Conservation (phyloP, 2,797 vertebrate species). For the Leptoclinus maculatus region DNA sequence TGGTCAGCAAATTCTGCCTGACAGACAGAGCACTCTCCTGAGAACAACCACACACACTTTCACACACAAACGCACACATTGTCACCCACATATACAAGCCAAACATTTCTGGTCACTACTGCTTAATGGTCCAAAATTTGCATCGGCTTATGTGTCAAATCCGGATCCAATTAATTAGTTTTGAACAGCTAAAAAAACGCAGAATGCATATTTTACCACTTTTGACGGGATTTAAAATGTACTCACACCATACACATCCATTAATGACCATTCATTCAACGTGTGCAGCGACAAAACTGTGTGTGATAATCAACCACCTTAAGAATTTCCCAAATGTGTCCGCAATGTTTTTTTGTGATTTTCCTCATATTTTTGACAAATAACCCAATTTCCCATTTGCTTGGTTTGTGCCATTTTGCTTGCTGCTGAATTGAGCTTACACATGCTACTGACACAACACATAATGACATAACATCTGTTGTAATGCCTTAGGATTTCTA, state of each 20-base stretch:
- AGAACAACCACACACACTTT: slow-evolving; percentile 33
- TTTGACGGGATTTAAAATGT: slow-evolving; percentile 9
- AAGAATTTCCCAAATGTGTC: slow-evolving; percentile 25
- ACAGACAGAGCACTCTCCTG: slow-evolving; percentile 65
- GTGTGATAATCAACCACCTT: slow-evolving; percentile 22
- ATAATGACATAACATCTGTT: slow-evolving; percentile 52
- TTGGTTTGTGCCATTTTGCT: slow-evolving; percentile 32
- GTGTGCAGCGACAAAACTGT: slow-evolving; percentile 6
- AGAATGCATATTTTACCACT: slow-evolving; percentile 1
- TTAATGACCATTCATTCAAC: slow-evolving; percentile 15
- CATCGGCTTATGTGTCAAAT: slow-evolving; percentile 17
- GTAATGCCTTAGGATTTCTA: slow-evolving; percentile 43
- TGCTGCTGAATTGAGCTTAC: slow-evolving; percentile 52
- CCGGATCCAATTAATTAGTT: slow-evolving; percentile 9
- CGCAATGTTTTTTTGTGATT: slow-evolving; percentile 32
- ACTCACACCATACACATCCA: not conserved
- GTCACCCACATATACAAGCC: slow-evolving; percentile 13
- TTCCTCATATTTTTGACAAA: slow-evolving; percentile 46
- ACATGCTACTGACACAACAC: slow-evolving; percentile 38
- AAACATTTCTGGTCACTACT: slow-evolving; percentile 24
- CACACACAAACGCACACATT: slow-evolving; percentile 32
- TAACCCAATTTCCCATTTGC: slow-evolving; percentile 43
- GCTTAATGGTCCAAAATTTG: slow-evolving; percentile 32
- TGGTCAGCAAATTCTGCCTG: slow-evolving; percentile 73
- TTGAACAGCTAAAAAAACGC: not conserved